A percentile compares a stretch with the other conserved stretches of the same genome.
These are phyloP conservation scores for Allobates femoralis DNA, from an alignment of 2,797 vertebrate species.

Conservation along the genomic window DNA sequence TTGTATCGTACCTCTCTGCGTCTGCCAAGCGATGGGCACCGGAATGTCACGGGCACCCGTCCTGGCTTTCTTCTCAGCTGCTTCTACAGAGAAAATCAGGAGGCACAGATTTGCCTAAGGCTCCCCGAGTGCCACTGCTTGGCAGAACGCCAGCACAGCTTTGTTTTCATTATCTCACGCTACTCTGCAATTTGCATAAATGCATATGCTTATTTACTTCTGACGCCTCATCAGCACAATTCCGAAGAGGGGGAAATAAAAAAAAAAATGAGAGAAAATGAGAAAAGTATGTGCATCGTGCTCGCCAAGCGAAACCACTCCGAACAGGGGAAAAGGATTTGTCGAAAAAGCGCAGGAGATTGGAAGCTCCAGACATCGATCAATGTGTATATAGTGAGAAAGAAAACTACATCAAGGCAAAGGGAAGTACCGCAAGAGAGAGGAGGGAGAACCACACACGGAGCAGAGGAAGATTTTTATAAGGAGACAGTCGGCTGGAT, in stretches of 20 bases:
- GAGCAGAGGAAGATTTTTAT: constrained; percentile 23
- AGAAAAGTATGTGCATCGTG: constrained; percentile 45
- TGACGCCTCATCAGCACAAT: constrained; percentile 67
- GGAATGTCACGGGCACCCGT: constrained; percentile 72
- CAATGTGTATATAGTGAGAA: constrained; percentile 62
- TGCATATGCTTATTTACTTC: constrained; percentile 78
- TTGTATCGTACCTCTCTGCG: constrained; percentile 75
- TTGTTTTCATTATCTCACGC: constrained; percentile 82
- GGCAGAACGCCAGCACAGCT: constrained; percentile 82
- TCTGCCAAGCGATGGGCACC: constrained; percentile 75
- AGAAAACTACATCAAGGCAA: constrained; percentile 56
- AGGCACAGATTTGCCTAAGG: constrained; percentile 76
- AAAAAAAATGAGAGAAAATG: constrained; percentile 46
- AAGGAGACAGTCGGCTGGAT: background rate
- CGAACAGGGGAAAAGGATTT: constrained; percentile 38
- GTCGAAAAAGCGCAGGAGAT: constrained; percentile 54
- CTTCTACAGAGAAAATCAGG: constrained; percentile 75
- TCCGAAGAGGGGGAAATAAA: constrained; percentile 38
- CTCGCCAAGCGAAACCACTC: constrained; percentile 53
- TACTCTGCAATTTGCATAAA: constrained; percentile 82
- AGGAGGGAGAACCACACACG: constrained; percentile 50
- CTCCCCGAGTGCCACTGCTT: constrained; percentile 76
- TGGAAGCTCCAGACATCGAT: constrained; percentile 61
- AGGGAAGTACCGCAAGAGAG: constrained; percentile 44
- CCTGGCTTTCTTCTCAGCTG: constrained; percentile 77